Evolutionary conservation across 2,797 vertebrate species (phyloP).

Genomic region (Gymnothorax javanicus): DNA sequence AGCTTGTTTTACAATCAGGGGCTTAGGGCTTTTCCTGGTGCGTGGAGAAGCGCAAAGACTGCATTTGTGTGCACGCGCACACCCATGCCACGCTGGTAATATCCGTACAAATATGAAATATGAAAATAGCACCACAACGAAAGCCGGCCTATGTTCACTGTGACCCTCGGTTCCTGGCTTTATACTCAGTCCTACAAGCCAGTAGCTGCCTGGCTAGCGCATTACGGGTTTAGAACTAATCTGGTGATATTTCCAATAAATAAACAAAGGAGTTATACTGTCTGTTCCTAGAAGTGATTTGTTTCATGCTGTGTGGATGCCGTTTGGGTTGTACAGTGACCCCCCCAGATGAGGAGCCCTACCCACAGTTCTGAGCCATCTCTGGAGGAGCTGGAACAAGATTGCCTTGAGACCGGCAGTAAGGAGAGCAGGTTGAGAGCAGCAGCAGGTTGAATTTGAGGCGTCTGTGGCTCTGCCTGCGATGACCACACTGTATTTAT

Average conservation of each 20-base stretch:
- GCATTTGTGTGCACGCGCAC: constrained; percentile 24
- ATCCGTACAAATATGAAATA: neutral
- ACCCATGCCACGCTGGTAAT: neutral
- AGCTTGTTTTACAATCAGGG: constrained; percentile 63
- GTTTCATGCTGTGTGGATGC: neutral
- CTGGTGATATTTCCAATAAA: neutral
- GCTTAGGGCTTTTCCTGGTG: constrained; percentile 56
- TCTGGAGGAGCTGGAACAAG: neutral
- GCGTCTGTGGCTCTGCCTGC: neutral
- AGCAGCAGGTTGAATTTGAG: neutral
- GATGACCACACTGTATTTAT: neutral
- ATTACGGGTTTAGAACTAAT: neutral
- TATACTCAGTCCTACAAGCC: neutral
- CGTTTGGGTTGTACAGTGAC: neutral
- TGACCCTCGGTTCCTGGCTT: neutral
- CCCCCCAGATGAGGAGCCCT: neutral
- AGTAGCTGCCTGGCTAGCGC: neutral
- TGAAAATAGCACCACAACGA: neutral
- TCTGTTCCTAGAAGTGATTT: neutral
- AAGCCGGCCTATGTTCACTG: neutral
- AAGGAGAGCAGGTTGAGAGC: neutral
- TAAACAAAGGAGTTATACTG: constrained; percentile 5
- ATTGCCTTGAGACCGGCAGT: neutral
- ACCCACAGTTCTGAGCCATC: neutral
- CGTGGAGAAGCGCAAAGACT: constrained; percentile 5